Percentiles rank a stretch among this genome's conserved stretches.
Conservation (phyloP, 2,113 vertebrate genomes). For the Panthera leo region DNA sequence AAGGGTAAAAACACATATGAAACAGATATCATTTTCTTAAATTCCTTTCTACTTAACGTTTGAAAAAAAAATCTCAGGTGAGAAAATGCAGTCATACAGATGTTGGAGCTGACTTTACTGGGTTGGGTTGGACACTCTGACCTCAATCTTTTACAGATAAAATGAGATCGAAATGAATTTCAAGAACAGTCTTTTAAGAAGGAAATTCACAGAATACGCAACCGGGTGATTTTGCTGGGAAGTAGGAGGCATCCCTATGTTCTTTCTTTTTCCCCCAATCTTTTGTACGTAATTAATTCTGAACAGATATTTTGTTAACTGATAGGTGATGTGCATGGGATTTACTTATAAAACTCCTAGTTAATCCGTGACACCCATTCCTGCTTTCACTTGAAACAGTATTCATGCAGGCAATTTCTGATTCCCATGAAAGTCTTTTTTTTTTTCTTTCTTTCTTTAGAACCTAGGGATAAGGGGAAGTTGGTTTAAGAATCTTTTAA, state of each 20-base stretch:
- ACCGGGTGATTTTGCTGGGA: background rate
- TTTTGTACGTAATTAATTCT: background rate
- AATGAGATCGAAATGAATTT: background rate
- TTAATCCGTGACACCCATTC: background rate
- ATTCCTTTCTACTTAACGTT: conserved; percentile 29
- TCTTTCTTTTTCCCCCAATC: background rate
- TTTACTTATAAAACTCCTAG: background rate
- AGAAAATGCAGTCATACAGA: conserved; percentile 33
- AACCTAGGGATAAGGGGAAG: background rate
- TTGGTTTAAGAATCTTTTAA: background rate
- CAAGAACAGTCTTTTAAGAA: background rate
- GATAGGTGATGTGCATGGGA: background rate
- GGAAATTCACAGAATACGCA: background rate
- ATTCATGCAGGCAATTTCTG: background rate
- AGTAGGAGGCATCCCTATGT: background rate
- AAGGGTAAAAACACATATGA: conserved; percentile 20
- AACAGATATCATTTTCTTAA: conserved; percentile 55
- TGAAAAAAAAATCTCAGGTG: conserved; percentile 15
- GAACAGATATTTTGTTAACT: background rate
- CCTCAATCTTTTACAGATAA: conserved; percentile 11
- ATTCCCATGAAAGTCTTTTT: background rate
- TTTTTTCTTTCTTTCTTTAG: background rate
- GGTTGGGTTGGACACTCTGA: background rate
- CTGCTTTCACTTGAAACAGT: background rate
- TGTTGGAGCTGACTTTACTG: background rate